phyloP scores from a whole-genome alignment of 2,797 vertebrate species.

The Hypotaenidia philippensis region DNA sequence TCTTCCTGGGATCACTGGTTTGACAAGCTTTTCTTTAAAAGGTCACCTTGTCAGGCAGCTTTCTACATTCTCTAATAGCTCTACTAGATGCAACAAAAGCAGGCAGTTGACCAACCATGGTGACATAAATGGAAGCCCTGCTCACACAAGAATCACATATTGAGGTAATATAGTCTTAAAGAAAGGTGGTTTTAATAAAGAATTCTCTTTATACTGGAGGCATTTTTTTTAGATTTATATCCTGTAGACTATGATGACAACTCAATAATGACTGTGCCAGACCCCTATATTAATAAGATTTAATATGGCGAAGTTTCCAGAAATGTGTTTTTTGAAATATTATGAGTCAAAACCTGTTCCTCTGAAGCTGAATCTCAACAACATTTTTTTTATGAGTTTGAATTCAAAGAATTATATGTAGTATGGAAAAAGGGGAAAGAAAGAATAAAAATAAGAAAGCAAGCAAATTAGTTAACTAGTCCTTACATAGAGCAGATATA shows the following conservation, averaged over 20 bases:
- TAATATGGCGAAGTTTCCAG: conserved; percentile 80
- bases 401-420: conserved; percentile 74
- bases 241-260: conserved; percentile 83
- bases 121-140: conserved; percentile 51
- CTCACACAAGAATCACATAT: conserved; percentile 62
- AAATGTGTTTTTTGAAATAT: conserved; percentile 86
- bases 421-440: conserved; percentile 23
- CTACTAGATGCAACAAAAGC: conserved; percentile 32
- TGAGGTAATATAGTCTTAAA: conserved; percentile 75
- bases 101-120: conserved; percentile 31
- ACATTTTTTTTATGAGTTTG: conserved; percentile 70
- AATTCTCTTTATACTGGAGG: conserved; percentile 74
- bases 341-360: conserved; percentile 77
- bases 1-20: not conserved
- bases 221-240: conserved; percentile 82
- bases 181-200: conserved; percentile 84
- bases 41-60: not conserved
- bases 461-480: conserved; percentile 72
- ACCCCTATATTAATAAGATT: conserved; percentile 82
- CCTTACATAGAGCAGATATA: conserved; percentile 41
- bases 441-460: conserved; percentile 32
- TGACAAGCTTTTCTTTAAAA: conserved; percentile 7
- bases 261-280: conserved; percentile 83
- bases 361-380: conserved; percentile 81
- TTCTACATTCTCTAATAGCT: not conserved